Conservation (phyloP, 2,888 invertebrate genomes). For the Brachynemurus nebulosus region DNA sequence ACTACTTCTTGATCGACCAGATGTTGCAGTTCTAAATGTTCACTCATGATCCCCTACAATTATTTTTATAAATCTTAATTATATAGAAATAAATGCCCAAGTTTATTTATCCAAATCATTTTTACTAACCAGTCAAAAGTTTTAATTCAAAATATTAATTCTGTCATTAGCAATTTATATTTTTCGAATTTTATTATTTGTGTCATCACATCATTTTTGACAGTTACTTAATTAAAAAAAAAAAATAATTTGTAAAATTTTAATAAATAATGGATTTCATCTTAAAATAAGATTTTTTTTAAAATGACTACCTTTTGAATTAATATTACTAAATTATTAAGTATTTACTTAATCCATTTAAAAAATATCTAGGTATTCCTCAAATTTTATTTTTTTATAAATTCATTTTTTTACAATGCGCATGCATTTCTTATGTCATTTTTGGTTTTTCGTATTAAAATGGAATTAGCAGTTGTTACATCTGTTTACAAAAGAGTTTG, state of each 20-base stretch:
- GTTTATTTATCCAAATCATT: neutral
- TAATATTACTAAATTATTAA: no score
- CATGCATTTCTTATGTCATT: slow-evolving; percentile 4
- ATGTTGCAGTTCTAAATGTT: slow-evolving; percentile 67
- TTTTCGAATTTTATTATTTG: no score
- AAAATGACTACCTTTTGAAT: no score
- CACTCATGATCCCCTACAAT: slow-evolving; percentile 60
- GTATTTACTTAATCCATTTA: no score
- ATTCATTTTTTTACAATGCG: slow-evolving; percentile 8
- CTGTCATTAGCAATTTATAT: no score
- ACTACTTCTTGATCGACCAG: slow-evolving; percentile 46
- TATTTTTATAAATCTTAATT: neutral
- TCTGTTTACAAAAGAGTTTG: slow-evolving; percentile 3
- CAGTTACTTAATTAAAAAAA: no score
- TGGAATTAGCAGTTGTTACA: slow-evolving; percentile 9
- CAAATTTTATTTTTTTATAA: no score
- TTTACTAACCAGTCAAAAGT: neutral
- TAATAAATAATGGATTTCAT: no score
- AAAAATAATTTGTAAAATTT: no score
- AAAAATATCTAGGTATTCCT: no score
- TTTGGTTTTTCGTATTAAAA: slow-evolving; percentile 8
- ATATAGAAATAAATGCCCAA: neutral
- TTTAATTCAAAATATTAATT: neutral
- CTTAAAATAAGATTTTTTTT: no score
- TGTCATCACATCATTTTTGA: neutral